Base-by-base conservation (phyloP, 92 coral and sea anemone genomes). In the Porites divaricata region DNA sequence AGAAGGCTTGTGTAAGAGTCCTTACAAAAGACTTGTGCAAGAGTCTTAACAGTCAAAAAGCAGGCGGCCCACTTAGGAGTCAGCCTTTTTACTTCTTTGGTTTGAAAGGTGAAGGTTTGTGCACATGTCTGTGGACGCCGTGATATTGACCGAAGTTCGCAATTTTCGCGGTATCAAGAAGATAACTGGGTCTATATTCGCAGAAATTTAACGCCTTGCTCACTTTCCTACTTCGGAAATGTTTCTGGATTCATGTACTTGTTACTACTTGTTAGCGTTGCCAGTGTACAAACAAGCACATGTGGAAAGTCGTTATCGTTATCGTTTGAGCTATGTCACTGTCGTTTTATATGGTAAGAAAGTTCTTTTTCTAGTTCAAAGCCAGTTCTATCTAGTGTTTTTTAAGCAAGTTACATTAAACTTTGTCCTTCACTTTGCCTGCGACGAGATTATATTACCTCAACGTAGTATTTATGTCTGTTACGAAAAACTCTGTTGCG, bases 351-450 rank as follows among this genome's bases (percentile, higher is more conserved):
- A 35, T 35, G 45, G 45, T 35, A 74, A 85, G 70, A 77, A 85
- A 57, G 50, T 15, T 57, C 45, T 7, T 9, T 12, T 2, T 26
- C 69, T 9, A 70, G 54, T 22, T 78, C 85, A 50, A 78, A 70
- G 14, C 66, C 52, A 59, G 45, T 9, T 25, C 59, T 21, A 14
- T 48, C 67, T 2, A 84, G 89, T 41, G 78, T 80, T 69, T 71
- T 67, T 84, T 84, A 85, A 66, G 45, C 78, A 14, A 85, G 84
- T 28, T 78, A 84, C 65, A 83, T 67, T 21, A 83, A 64, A 12
- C 51, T 2, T 65, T 70, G 6, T 54, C 61, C 19, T 68, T 75
- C 9, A 45, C 53, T 28, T 14, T 16, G 7, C 67, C 28, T n/a
- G n/a, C n/a, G n/a, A 49, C 68, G 9, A 22, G 75, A 64, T 2